These are phyloP conservation scores for Collichthys lucidus DNA, from an alignment of 2,113 vertebrate genomes.

Conservation along the genomic window DNA sequence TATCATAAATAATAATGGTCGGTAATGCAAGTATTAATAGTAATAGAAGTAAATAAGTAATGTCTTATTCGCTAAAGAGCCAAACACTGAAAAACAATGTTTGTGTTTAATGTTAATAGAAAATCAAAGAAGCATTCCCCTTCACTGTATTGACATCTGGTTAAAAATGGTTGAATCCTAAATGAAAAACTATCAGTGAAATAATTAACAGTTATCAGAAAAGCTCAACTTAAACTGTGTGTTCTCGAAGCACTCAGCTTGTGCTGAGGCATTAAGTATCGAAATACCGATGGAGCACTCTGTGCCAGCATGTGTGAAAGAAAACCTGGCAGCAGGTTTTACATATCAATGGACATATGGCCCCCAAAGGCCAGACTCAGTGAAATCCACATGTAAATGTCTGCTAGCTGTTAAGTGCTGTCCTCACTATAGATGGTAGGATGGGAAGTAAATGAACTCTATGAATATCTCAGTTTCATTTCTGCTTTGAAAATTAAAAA, in stretches of 20 bases:
- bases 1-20: no score
- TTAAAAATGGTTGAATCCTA: constrained; percentile 14
- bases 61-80: not conserved
- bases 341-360: constrained; percentile 79
- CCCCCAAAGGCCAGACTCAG: constrained; percentile 50
- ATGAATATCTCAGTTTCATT: constrained; percentile 1
- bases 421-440: constrained; percentile 20
- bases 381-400: constrained; percentile 65
- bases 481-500: constrained; percentile 23
- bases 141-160: not conserved
- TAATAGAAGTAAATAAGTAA: no score
- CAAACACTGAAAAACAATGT: not conserved
- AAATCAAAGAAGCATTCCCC: constrained; percentile 5
- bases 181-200: constrained; percentile 16
- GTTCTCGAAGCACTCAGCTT: constrained; percentile 19
- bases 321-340: constrained; percentile 68
- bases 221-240: constrained; percentile 22
- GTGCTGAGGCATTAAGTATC: constrained; percentile 35
- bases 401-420: constrained; percentile 44
- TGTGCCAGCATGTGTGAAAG: constrained; percentile 41
- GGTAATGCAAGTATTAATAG: no score
- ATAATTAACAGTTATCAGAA: constrained; percentile 38
- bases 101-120: not conserved
- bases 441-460: constrained; percentile 38
- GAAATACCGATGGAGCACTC: constrained; percentile 59